Evolutionary conservation across 2,888 invertebrate genomes (phyloP).

Genomic region (Ophion ventricosus): DNA sequence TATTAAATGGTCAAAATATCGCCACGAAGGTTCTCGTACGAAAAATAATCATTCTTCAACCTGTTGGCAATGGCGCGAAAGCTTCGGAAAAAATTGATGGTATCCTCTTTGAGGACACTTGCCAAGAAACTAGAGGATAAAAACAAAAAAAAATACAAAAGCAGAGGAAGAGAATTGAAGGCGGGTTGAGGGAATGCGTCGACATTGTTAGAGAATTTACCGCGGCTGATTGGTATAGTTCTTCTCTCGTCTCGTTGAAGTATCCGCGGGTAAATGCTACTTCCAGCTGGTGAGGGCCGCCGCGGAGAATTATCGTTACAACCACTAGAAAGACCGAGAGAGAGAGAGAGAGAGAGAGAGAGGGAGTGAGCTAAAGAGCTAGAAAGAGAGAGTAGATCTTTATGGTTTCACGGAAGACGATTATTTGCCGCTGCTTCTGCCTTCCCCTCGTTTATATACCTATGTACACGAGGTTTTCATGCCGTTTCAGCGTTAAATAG

Average conservation of each 20-base stretch:
- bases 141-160: constrained; percentile 43
- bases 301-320: constrained; percentile 52
- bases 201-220: constrained; percentile 46
- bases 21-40: no score
- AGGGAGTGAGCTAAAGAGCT: constrained; percentile 6
- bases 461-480: constrained; percentile 32
- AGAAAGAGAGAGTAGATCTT: constrained; percentile 41
- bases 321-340: constrained; percentile 15
- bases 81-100: background rate
- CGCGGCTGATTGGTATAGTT: constrained; percentile 20
- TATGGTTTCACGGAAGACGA: constrained; percentile 66
- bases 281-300: constrained; percentile 52
- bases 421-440: constrained; percentile 60
- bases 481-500: constrained; percentile 20
- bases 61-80: background rate
- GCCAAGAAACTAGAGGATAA: background rate
- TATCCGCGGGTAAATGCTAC: constrained; percentile 50
- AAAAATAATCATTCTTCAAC: no score
- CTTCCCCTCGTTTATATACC: constrained; percentile 42
- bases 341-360: constrained; percentile 29
- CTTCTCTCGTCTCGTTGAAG: constrained; percentile 50
- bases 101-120: background rate
- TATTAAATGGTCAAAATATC: no score
- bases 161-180: constrained; percentile 18
- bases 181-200: constrained; percentile 34